phyloP scores from a whole-genome alignment of 2,113 vertebrate species.

The Catharus minimus region DNA sequence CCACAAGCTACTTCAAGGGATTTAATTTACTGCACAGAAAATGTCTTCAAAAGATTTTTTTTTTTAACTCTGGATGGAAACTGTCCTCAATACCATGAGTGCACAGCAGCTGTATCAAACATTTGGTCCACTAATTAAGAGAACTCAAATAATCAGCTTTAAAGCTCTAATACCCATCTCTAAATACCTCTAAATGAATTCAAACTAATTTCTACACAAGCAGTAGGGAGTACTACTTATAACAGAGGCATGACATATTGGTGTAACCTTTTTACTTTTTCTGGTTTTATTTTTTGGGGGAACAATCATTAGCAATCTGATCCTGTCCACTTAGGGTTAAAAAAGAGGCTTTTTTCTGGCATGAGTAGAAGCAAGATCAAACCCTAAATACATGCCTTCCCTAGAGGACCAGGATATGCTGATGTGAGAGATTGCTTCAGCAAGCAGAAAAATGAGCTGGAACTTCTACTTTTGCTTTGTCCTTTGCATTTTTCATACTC shows the following conservation, averaged over 20 bases:
- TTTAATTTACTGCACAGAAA: conserved; percentile 1
- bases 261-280: neutral
- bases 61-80: neutral
- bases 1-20: neutral
- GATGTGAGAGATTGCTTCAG: conserved; percentile 42
- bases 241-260: neutral
- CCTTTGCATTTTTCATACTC: conserved; percentile 67
- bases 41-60: neutral
- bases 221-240: neutral
- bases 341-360: neutral
- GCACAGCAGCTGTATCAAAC: conserved; percentile 34
- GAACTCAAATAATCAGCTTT: conserved; percentile 49
- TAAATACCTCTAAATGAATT: conserved; percentile 20
- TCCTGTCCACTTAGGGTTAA: neutral
- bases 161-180: conserved; percentile 18
- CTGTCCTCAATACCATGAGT: conserved; percentile 19
- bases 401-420: conserved; percentile 7
- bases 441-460: conserved; percentile 64
- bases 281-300: neutral
- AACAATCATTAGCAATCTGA: neutral
- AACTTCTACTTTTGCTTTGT: conserved; percentile 61
- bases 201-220: neutral
- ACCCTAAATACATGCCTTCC: neutral
- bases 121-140: conserved; percentile 45
- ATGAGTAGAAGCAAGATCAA: neutral